These are phyloP conservation scores for Python bivittatus DNA, from an alignment of 2,113 vertebrate species.

Conservation along the genomic window DNA sequence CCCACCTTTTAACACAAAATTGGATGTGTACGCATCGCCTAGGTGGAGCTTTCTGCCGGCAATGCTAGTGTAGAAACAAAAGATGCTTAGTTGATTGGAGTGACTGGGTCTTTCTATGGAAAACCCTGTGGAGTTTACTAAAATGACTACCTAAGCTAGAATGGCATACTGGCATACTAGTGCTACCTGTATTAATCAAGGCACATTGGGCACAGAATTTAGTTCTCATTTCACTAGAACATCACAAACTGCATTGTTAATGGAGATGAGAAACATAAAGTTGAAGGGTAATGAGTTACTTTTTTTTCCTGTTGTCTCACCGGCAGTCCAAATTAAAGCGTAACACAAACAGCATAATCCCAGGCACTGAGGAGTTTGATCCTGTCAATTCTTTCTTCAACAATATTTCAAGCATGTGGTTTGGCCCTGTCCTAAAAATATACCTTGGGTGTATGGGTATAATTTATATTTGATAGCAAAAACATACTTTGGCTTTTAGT, in stretches of 20 bases:
- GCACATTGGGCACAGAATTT: conserved; percentile 74
- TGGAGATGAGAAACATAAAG: conserved; percentile 47
- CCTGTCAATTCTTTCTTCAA: conserved; percentile 51
- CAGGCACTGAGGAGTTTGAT: neutral
- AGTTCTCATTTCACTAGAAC: conserved; percentile 74
- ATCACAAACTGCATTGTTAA: conserved; percentile 67
- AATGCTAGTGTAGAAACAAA: conserved; percentile 47
- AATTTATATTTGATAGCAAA: neutral
- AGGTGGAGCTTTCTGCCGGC: conserved; percentile 33
- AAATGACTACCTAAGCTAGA: conserved; percentile 65
- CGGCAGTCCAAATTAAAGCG: conserved; percentile 29
- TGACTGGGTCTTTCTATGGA: conserved; percentile 33
- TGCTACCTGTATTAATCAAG: conserved; percentile 74
- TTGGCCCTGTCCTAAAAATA: neutral
- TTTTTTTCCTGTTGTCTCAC: conserved; percentile 38
- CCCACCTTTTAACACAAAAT: conserved; percentile 68
- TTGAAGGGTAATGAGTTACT: conserved; percentile 48
- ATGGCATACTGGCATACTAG: conserved; percentile 64
- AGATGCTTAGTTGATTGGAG: conserved; percentile 35
- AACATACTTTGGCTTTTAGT: neutral
- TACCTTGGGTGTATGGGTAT: neutral
- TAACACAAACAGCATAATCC: neutral
- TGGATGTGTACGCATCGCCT: conserved; percentile 12
- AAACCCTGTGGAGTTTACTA: conserved; percentile 35
- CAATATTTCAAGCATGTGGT: neutral